Percentiles rank a stretch among this genome's conserved stretches.
Conservation (phyloP, 2,113 vertebrate genomes). For the Pygoscelis antarcticus region DNA sequence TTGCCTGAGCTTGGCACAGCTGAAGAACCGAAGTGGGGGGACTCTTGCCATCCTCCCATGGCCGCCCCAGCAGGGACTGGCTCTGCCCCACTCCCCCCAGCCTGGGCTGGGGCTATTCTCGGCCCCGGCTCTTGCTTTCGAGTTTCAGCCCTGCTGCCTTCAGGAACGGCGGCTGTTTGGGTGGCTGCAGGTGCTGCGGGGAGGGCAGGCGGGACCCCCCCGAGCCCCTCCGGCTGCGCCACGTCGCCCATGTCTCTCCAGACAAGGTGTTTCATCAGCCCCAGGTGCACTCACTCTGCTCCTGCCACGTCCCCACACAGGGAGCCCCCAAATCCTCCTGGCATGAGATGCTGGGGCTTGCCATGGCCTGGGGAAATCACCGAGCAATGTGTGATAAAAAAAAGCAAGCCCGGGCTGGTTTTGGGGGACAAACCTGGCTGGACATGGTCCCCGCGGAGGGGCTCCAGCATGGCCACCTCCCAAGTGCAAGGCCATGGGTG, state of each 20-base stretch:
- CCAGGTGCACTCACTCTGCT: not conserved
- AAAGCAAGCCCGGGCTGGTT: not conserved
- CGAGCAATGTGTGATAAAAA: not conserved
- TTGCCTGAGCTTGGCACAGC: not conserved
- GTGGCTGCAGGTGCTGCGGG: not conserved
- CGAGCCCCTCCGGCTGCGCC: not conserved
- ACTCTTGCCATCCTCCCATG: rapidly evolving
- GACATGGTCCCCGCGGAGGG: rapidly evolving
- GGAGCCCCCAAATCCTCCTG: not conserved
- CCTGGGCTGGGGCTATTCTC: not conserved
- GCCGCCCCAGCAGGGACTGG: rapidly evolving
- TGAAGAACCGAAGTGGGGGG: rapidly evolving
- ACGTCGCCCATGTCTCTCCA: not conserved
- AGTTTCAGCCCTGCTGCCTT: constrained; percentile 32
- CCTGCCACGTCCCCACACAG: not conserved
- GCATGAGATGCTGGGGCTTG: rapidly evolving
- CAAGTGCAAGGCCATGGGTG: not conserved
- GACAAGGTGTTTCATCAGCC: not conserved
- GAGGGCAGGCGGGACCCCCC: not conserved
- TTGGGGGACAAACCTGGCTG: not conserved
- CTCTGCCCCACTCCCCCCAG: not conserved
- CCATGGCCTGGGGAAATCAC: not conserved
- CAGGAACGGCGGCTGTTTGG: not conserved
- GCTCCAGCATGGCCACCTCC: not conserved
- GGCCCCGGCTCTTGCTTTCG: constrained; percentile 17